These are phyloP conservation scores for Lerema accius DNA, from an alignment of 1,140 invertebrate species.

Conservation along the genomic window DNA sequence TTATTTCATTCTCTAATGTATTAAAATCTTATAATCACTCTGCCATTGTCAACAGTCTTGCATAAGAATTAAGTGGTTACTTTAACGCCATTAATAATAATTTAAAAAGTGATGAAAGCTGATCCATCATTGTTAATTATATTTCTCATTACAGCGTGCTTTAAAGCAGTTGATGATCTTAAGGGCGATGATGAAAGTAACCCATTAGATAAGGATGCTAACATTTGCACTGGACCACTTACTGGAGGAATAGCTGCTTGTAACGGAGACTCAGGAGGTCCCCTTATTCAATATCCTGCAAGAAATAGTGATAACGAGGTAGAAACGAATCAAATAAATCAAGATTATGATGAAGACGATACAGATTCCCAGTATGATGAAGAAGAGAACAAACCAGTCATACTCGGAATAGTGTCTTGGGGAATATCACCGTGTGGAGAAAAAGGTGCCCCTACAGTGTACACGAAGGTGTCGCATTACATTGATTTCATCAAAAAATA, in stretches of 20 bases:
- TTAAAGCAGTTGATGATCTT: slow-evolving; percentile 64
- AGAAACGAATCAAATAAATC: slow-evolving; percentile 29
- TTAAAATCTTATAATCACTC: background rate
- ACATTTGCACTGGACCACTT: slow-evolving; percentile 86
- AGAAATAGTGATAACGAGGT: slow-evolving; percentile 16
- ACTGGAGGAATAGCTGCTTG: slow-evolving; percentile 84
- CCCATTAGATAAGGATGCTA: slow-evolving; percentile 67
- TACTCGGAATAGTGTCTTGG: slow-evolving; percentile 90
- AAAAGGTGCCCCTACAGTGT: slow-evolving; percentile 86
- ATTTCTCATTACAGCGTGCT: slow-evolving; percentile 64
- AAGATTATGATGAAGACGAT: slow-evolving; percentile 30
- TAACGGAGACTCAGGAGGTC: slow-evolving; percentile 87
- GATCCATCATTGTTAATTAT: background rate
- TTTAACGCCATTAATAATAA: too few species aligned
- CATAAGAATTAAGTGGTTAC: too few species aligned
- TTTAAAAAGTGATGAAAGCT: background rate
- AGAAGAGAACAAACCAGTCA: slow-evolving; percentile 40
- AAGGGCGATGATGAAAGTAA: slow-evolving; percentile 61
- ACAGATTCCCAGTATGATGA: slow-evolving; percentile 30
- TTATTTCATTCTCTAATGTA: background rate
- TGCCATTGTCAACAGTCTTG: background rate
- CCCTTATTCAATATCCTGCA: slow-evolving; percentile 77
- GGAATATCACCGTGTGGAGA: slow-evolving; percentile 87
- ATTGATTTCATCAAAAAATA: slow-evolving; percentile 74
- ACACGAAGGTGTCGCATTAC: slow-evolving; percentile 86